These are phyloP conservation scores for Sebastes kiyomatsui DNA, from an alignment of 2,797 vertebrate genomes.

Conservation along the genomic window DNA sequence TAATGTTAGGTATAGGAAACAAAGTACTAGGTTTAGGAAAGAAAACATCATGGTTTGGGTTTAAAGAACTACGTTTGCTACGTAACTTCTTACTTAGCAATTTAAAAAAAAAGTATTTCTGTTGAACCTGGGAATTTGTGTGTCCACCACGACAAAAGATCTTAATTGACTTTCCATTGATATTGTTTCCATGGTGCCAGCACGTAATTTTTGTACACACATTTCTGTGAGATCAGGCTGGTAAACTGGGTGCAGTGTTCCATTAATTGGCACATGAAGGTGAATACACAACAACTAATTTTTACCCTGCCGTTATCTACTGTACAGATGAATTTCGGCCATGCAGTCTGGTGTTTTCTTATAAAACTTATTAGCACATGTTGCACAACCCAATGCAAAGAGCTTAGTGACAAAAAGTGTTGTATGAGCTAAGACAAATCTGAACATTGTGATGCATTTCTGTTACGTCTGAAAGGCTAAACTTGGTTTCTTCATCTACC, in stretches of 20 bases:
- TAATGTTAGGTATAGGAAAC: too few species aligned
- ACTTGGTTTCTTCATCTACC: neutral
- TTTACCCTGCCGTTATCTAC: neutral
- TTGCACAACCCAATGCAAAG: neutral
- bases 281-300: neutral
- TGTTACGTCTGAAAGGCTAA: neutral
- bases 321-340: neutral
- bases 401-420: neutral
- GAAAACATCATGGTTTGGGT: too few species aligned
- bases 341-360: neutral
- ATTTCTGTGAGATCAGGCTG: neutral
- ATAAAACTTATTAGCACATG: neutral
- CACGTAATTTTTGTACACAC: neutral
- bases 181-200: neutral
- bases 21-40: too few species aligned
- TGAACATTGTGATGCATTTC: neutral
- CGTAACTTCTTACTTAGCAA: too few species aligned
- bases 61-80: too few species aligned
- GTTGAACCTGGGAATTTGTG: neutral
- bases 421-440: neutral
- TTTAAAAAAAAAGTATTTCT: neutral
- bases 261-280: neutral
- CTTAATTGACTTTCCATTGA: neutral
- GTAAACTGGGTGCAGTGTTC: neutral
- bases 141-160: rapidly evolving